A percentile compares a stretch with the other conserved stretches of the same genome.
These are phyloP conservation scores for Grammomys dolichurus DNA, from an alignment of 2,113 vertebrate species.

Conservation along the genomic window DNA sequence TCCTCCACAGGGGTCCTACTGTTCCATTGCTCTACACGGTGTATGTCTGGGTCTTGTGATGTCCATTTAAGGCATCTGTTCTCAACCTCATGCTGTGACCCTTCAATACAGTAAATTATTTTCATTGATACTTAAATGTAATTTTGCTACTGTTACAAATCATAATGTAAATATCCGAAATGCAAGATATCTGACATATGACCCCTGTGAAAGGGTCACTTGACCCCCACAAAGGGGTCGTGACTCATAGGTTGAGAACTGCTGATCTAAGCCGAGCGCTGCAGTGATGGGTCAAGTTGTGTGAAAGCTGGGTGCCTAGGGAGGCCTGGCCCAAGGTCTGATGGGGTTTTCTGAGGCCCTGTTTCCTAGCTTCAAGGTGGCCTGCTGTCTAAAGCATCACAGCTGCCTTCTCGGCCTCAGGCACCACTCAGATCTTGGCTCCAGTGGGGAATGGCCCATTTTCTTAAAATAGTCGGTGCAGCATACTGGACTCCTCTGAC, in stretches of 20 bases:
- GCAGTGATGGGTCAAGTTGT: neutral
- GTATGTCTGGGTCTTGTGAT: neutral
- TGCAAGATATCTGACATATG: neutral
- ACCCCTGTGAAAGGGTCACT: neutral
- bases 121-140: neutral
- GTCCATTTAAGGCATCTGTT: accelerated
- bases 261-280: neutral
- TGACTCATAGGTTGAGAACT: neutral
- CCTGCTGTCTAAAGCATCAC: neutral
- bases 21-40: neutral
- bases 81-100: neutral
- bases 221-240: neutral
- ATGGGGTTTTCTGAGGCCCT: neutral
- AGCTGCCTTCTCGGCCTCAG: neutral
- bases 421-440: accelerated
- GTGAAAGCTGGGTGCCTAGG: neutral
- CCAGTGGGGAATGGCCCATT: neutral
- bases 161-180: neutral
- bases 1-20: no score
- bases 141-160: neutral
- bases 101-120: neutral
- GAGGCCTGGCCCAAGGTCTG: neutral
- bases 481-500: neutral
- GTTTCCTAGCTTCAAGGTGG: neutral
- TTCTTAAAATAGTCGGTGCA: conserved; percentile 35